These are phyloP conservation scores for Athalia rosae DNA, from an alignment of 2,888 invertebrate species.

Conservation along the genomic window DNA sequence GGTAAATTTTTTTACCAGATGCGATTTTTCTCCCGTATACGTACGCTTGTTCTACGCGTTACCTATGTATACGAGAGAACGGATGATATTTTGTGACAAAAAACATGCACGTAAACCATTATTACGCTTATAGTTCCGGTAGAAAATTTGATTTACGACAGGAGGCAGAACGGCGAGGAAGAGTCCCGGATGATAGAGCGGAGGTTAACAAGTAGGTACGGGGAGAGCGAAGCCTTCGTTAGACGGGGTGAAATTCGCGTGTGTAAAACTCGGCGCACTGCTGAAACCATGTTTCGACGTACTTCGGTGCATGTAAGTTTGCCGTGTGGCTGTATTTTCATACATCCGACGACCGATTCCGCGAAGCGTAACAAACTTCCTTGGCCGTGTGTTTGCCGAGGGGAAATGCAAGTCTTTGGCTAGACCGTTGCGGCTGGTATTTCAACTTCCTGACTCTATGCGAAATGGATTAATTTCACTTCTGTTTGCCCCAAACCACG, in stretches of 20 bases:
- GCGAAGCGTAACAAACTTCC: conserved; percentile 20
- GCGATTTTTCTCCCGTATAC: too few species aligned
- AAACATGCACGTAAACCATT: neutral
- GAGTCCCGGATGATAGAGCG: neutral
- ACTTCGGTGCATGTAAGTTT: neutral
- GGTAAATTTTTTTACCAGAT: too few species aligned
- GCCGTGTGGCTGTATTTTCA: neutral
- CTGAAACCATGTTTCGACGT: neutral
- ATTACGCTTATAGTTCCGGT: neutral
- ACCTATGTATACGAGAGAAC: too few species aligned
- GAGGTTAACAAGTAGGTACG: too few species aligned
- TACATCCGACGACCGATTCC: conserved; percentile 20
- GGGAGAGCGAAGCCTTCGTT: too few species aligned
- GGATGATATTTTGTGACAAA: neutral
- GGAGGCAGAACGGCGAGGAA: neutral
- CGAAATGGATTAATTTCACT: conserved; percentile 39
- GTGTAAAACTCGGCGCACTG: neutral
- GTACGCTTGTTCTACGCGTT: too few species aligned
- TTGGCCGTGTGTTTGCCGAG: conserved; percentile 19
- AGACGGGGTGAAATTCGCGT: too few species aligned
- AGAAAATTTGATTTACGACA: conserved; percentile 25
- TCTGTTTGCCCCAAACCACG: neutral
- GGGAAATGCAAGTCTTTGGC: conserved; percentile 23
- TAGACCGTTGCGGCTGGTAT: neutral
- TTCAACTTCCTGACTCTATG: too few species aligned